Percentiles rank a stretch among this genome's conserved stretches.
These are phyloP conservation scores for Artibeus jamaicensis DNA, from an alignment of 2,797 vertebrate species.

Conservation along the genomic window DNA sequence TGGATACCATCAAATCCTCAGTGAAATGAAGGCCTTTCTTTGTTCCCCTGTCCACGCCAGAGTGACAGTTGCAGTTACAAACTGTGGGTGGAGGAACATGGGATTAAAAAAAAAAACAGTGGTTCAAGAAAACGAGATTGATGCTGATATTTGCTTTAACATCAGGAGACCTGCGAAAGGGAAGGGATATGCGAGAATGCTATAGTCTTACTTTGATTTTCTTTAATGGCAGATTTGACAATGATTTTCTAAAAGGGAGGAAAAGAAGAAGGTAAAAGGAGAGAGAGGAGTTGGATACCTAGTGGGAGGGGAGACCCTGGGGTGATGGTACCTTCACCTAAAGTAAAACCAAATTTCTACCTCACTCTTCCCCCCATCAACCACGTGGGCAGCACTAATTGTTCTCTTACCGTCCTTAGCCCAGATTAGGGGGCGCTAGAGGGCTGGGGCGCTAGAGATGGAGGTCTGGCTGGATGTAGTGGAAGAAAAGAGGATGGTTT, in stretches of 20 bases:
- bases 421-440: background rate
- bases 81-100: background rate
- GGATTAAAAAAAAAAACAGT: constrained; percentile 28
- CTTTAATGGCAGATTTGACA: background rate
- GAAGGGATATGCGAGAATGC: background rate
- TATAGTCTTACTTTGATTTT: background rate
- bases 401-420: background rate
- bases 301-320: background rate
- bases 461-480: background rate
- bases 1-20: background rate
- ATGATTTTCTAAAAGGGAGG: background rate
- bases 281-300: background rate
- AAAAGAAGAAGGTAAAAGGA: background rate
- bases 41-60: background rate
- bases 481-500: background rate
- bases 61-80: constrained; percentile 12
- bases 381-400: background rate
- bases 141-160: background rate
- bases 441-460: background rate
- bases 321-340: background rate
- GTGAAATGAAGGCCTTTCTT: background rate
- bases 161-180: background rate
- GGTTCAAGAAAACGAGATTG: background rate
- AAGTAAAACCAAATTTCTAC: background rate
- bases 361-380: background rate